Evolutionary conservation across 2,888 invertebrate species (phyloP).

Genomic region (Diaprepes abbreviatus): DNA sequence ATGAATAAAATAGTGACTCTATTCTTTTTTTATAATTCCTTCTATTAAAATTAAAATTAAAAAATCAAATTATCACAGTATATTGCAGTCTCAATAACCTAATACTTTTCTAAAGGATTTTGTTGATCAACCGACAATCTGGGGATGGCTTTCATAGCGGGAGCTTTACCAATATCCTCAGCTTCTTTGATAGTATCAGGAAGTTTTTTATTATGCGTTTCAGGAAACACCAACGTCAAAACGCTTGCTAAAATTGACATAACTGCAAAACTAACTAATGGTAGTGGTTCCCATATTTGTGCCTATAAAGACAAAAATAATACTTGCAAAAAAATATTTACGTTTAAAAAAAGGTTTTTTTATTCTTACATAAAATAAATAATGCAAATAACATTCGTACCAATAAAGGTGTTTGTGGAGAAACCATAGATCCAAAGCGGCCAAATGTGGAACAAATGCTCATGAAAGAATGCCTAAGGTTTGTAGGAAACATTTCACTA

Average conservation of each 20-base stretch:
- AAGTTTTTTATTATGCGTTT: conserved; percentile 76
- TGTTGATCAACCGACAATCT: background rate
- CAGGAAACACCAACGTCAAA: conserved; percentile 77
- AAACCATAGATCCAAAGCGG: conserved; percentile 75
- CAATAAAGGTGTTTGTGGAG: conserved; percentile 78
- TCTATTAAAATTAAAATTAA: no score
- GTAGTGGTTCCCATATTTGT: conserved; percentile 69
- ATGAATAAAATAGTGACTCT: no score
- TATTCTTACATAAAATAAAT: no score
- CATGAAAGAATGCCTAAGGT: conserved; percentile 74
- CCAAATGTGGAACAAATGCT: conserved; percentile 77
- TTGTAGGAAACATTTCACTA: conserved; percentile 79
- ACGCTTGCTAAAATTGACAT: conserved; percentile 74
- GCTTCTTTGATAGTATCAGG: conserved; percentile 81
- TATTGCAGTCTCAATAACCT: background rate
- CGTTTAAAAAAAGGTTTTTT: no score
- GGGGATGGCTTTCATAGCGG: background rate
- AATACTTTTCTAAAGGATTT: conserved; percentile 18
- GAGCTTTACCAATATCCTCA: conserved; percentile 67
- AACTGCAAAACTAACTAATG: conserved; percentile 75
- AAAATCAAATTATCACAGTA: conserved; percentile 16
- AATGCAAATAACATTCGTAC: no score
- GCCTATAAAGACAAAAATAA: no score
- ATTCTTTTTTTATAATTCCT: no score
- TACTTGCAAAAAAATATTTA: no score